phyloP scores from a whole-genome alignment of 2,797 vertebrate species.

The Cheirogaleus major region DNA sequence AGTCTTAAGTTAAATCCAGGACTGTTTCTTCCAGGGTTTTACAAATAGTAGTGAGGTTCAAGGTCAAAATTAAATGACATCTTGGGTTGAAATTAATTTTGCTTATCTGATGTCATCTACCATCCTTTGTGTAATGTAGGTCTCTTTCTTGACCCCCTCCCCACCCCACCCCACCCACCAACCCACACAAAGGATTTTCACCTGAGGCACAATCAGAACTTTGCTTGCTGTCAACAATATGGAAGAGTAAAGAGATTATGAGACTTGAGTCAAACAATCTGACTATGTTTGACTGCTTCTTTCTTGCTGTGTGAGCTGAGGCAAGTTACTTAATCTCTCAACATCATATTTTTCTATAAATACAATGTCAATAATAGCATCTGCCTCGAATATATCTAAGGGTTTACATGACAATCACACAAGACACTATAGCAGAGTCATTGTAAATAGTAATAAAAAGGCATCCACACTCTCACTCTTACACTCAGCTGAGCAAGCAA shows the following conservation, averaged over 20 bases:
- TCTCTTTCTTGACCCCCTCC: background rate
- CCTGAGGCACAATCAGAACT: background rate
- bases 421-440: background rate
- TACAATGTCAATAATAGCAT: background rate
- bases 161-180: background rate
- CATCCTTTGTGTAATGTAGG: background rate
- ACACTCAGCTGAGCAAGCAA: background rate
- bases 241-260: background rate
- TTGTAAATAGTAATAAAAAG: background rate
- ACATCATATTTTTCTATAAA: background rate
- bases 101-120: background rate
- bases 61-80: conserved; percentile 7
- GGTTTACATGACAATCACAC: background rate
- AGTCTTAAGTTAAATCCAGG: conserved; percentile 47
- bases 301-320: background rate
- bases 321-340: background rate
- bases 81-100: background rate
- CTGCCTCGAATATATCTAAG: background rate
- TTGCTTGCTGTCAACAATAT: background rate
- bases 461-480: background rate
- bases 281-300: background rate
- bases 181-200: background rate
- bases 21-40: conserved; percentile 13
- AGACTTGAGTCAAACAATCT: background rate
- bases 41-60: background rate